A percentile compares a stretch with the other conserved stretches of the same genome.
phyloP scores from a whole-genome alignment of 2,113 vertebrate species.

The Xerus inauris region DNA sequence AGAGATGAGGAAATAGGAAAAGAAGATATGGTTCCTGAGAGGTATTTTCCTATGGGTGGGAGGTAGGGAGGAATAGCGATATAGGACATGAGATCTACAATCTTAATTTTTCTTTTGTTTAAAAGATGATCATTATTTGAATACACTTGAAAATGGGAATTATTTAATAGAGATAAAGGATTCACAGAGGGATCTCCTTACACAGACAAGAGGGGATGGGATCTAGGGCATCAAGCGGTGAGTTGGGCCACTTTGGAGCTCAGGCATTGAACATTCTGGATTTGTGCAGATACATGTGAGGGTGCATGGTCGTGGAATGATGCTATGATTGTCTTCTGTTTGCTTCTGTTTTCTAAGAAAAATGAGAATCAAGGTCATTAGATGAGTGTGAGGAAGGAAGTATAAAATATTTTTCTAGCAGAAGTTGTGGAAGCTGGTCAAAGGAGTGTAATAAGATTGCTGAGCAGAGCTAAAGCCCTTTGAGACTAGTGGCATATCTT shows the following conservation, averaged over 20 bases:
- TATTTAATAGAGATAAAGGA: not conserved
- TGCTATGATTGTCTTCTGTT: not conserved
- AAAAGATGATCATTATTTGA: not conserved
- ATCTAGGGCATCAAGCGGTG: not conserved
- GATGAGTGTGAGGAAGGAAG: not conserved
- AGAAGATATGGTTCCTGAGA: not conserved
- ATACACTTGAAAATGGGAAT: constrained; percentile 1
- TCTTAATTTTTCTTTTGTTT: not conserved
- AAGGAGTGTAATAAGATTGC: not conserved
- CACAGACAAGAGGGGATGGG: not conserved
- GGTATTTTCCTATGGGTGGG: not conserved
- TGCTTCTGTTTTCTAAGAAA: constrained; percentile 49
- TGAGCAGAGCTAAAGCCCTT: constrained; percentile 10
- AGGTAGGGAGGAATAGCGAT: not conserved
- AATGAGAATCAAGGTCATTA: not conserved
- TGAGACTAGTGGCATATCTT: not conserved
- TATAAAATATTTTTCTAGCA: not conserved
- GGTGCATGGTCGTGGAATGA: not conserved
- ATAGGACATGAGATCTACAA: not conserved
- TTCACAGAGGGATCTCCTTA: not conserved
- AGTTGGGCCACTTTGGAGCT: not conserved
- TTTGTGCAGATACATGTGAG: not conserved
- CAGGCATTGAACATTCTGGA: not conserved
- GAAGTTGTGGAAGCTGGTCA: not conserved
- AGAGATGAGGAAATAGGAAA: not conserved